Conservation (phyloP, 2,797 vertebrate species). For the Molossus molossus region DNA sequence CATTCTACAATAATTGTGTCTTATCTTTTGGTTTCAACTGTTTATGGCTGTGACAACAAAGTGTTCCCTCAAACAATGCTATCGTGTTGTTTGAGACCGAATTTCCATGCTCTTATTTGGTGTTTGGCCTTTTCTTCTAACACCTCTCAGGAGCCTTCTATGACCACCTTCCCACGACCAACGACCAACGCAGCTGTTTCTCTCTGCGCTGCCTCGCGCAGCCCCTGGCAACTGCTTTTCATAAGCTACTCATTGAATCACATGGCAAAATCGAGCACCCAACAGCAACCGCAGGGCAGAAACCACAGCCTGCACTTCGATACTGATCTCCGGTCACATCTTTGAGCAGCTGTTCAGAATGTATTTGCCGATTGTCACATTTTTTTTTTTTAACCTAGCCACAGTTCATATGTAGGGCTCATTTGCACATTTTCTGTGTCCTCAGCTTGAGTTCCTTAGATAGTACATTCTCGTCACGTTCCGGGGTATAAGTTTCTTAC, state of each 20-base stretch:
- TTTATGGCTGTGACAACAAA: constrained; percentile 69
- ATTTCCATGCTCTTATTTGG: constrained; percentile 42
- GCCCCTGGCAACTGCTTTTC: constrained; percentile 43
- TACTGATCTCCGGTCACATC: not conserved
- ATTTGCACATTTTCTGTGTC: not conserved
- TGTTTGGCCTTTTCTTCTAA: constrained; percentile 51
- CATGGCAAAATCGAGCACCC: not conserved
- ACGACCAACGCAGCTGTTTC: not conserved
- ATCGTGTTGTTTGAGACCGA: constrained; percentile 49
- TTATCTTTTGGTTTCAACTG: constrained; percentile 74
- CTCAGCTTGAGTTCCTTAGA: constrained; percentile 31
- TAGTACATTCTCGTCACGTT: not conserved
- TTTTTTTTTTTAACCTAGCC: not conserved
- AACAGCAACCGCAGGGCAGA: constrained; percentile 25
- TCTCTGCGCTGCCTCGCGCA: not conserved
- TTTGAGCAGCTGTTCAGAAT: constrained; percentile 14
- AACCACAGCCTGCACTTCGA: not conserved
- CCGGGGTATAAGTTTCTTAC: not conserved
- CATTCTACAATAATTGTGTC: not conserved
- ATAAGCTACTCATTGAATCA: constrained; percentile 69
- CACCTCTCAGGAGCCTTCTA: not conserved
- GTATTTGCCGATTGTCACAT: not conserved
- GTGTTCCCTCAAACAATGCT: constrained; percentile 64
- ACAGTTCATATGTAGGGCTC: not conserved
- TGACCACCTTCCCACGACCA: constrained; percentile 17